phyloP scores from a whole-genome alignment of 2,113 vertebrate species.

The Gobio gobio region DNA sequence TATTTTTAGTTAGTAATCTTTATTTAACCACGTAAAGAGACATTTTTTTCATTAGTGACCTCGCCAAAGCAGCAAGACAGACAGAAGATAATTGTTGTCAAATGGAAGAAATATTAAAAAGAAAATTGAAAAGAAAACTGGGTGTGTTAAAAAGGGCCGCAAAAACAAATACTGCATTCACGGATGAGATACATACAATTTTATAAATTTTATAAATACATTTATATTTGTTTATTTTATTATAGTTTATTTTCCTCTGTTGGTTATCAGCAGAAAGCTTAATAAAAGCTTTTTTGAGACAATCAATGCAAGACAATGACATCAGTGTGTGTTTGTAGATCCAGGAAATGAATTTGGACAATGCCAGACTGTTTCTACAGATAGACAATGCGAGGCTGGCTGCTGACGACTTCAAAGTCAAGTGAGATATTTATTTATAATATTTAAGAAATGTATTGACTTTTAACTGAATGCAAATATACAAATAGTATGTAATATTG shows the following conservation, averaged over 20 bases:
- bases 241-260: neutral
- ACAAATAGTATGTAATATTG: neutral
- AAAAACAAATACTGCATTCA: no score
- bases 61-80: neutral
- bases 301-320: neutral
- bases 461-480: neutral
- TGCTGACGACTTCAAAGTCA: slow-evolving; percentile 72
- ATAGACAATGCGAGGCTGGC: slow-evolving; percentile 70
- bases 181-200: no score
- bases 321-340: slow-evolving; percentile 61
- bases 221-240: neutral
- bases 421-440: slow-evolving; percentile 65
- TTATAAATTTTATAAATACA: no score
- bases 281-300: neutral
- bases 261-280: neutral
- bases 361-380: slow-evolving; percentile 59
- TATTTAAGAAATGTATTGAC: no score
- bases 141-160: neutral
- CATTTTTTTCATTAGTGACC: neutral
- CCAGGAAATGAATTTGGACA: slow-evolving; percentile 57
- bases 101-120: neutral
- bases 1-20: neutral
- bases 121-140: neutral
- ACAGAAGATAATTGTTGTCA: neutral
- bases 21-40: neutral